Percentiles rank a stretch among this genome's conserved stretches.
Conservation (phyloP, 2,113 vertebrate genomes). For the Zapornia atra region DNA sequence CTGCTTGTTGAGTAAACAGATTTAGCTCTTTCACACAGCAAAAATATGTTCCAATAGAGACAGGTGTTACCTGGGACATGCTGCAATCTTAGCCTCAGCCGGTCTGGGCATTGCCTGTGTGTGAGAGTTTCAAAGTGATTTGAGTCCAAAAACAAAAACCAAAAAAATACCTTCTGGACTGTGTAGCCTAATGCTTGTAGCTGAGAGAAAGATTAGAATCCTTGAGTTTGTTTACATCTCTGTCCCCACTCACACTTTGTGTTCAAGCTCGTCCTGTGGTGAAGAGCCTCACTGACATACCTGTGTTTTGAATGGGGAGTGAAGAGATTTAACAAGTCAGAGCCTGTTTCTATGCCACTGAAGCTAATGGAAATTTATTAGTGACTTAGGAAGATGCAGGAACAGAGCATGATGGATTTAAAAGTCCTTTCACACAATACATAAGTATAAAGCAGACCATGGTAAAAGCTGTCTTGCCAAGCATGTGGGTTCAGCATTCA, state of each 20-base stretch:
- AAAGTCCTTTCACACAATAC: neutral
- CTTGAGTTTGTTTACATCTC: neutral
- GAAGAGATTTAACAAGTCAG: neutral
- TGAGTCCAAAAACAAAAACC: neutral
- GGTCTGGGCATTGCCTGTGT: neutral
- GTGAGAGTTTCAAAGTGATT: neutral
- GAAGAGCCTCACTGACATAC: neutral
- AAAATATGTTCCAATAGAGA: neutral
- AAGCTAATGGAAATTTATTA: neutral
- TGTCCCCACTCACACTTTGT: neutral
- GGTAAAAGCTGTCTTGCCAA: neutral
- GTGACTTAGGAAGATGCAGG: neutral
- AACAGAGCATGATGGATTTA: neutral
- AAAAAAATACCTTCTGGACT: neutral
- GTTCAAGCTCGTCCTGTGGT: neutral
- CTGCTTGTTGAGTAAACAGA: conserved; percentile 43
- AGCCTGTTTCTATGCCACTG: neutral
- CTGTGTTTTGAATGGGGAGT: neutral
- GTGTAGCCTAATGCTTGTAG: neutral
- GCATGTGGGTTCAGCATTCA: neutral
- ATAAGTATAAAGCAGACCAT: neutral
- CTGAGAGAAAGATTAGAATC: neutral
- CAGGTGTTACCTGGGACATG: neutral
- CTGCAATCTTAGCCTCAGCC: neutral
- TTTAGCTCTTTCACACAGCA: neutral